Base-by-base conservation (phyloP, 2,888 invertebrate genomes). In the Metacarcinus magister region DNA sequence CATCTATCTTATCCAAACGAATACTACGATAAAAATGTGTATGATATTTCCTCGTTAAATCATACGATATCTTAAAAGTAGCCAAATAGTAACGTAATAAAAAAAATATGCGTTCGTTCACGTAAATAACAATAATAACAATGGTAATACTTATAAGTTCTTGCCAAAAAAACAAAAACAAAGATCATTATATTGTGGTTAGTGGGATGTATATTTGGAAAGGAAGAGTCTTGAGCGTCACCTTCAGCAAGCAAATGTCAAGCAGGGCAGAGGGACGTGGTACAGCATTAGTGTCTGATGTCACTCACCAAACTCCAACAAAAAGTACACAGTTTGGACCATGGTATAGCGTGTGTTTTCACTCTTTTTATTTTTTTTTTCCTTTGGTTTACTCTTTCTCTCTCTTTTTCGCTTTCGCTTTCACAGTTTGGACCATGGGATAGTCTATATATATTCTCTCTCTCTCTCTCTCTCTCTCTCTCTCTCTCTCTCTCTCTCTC, bases 401-500 rank as follows among this genome's bases (percentile, higher is more conserved):
- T 60, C 60, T 60, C 60, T 60, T n/a, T n/a, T n/a, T n/a, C n/a
- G n/a, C n/a, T n/a, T n/a, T n/a, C n/a, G n/a, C n/a, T n/a, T n/a
- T n/a, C n/a, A n/a, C n/a, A n/a, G n/a, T n/a, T n/a, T n/a, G n/a
- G n/a, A n/a, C n/a, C n/a, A n/a, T n/a, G n/a, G n/a, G n/a, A n/a
- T n/a, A n/a, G n/a, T n/a, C n/a, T n/a, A 48, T 48, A 5, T 48
- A 48, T 48, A 5, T 48, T 48, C 19, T 10, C 19, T 10, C 60
- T 60, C 60, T 60, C 60, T 60, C 60, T 60, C 60, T 60, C 60
- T 60, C 60, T 60, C 60, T 60, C 60, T 60, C 67, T 67, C 67
- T 67, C 67, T 67, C 67, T 67, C 67, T 67, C 67, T 67, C 67
- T 67, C 67, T 67, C 67, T 67, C 67, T 67, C 67, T 67, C 67